Evolutionary conservation across 92 coral and sea anemone genomes (phyloP).

Genomic region (Palythoa grandiflora): DNA sequence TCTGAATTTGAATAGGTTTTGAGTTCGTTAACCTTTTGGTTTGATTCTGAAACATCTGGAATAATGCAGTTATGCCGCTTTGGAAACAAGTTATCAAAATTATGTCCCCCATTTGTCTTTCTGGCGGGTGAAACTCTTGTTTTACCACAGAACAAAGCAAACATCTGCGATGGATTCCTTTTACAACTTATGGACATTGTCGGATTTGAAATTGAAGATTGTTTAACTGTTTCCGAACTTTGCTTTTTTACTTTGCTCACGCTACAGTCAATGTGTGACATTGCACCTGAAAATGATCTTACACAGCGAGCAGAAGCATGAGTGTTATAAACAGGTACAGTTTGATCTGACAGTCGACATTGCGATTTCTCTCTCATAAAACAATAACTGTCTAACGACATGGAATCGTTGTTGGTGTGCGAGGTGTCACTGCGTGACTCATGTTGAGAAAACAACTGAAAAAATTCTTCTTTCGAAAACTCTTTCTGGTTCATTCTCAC

Average conservation of each 20-base stretch:
- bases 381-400: not conserved
- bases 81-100: not conserved
- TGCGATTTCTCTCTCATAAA: not conserved
- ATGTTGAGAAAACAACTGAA: slow-evolving; percentile 19
- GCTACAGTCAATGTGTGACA: no score
- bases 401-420: not conserved
- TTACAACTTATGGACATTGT: not conserved
- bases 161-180: slow-evolving; percentile 36
- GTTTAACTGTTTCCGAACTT: not conserved
- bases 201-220: not conserved
- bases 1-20: not conserved
- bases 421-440: not conserved
- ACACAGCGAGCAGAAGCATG: not conserved
- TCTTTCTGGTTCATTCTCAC: not conserved
- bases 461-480: slow-evolving; percentile 12
- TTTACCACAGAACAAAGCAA: slow-evolving; percentile 30
- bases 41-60: not conserved
- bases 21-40: not conserved
- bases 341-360: not conserved
- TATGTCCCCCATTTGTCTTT: not conserved
- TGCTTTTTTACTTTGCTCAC: not conserved
- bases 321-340: not conserved
- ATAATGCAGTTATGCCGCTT: not conserved
- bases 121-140: not conserved
- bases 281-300: not conserved